These are phyloP conservation scores for Pantelozetes paolii DNA, from an alignment of 2,888 invertebrate species.

Conservation along the genomic window DNA sequence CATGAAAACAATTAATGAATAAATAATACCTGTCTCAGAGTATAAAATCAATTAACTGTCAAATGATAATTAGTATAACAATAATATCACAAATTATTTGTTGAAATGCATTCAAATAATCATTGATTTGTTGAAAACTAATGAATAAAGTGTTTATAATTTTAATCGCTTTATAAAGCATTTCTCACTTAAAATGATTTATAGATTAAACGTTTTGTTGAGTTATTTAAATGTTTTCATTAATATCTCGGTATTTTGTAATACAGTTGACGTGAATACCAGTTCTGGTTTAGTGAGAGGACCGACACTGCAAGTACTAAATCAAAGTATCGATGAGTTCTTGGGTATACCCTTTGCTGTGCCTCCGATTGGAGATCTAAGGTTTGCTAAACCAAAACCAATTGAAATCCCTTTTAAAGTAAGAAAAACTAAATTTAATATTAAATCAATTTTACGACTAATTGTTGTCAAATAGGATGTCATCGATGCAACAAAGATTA, in stretches of 20 bases:
- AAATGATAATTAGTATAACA: no score
- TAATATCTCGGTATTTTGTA: not conserved
- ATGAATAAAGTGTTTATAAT: no score
- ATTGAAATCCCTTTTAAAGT: not conserved
- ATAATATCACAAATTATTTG: no score
- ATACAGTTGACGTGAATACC: not conserved
- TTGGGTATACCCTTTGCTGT: slow-evolving; percentile 1
- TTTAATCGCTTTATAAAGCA: no score
- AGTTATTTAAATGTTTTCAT: no score
- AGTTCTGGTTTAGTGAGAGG: not conserved
- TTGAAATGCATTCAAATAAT: no score
- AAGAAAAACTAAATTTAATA: not conserved
- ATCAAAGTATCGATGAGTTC: not conserved
- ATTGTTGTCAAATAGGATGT: slow-evolving; percentile 6
- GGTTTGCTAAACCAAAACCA: slow-evolving; percentile 24
- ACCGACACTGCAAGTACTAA: not conserved
- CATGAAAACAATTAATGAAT: no score
- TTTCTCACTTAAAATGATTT: no score
- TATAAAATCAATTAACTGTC: no score
- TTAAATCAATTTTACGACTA: not conserved
- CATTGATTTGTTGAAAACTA: not conserved
- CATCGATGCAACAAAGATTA: slow-evolving; percentile 17
- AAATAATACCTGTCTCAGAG: no score
- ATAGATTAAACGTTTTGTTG: no score
- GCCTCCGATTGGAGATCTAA: slow-evolving; percentile 31